Conservation (phyloP, 2,797 vertebrate species). For the Clarias pachynema region DNA sequence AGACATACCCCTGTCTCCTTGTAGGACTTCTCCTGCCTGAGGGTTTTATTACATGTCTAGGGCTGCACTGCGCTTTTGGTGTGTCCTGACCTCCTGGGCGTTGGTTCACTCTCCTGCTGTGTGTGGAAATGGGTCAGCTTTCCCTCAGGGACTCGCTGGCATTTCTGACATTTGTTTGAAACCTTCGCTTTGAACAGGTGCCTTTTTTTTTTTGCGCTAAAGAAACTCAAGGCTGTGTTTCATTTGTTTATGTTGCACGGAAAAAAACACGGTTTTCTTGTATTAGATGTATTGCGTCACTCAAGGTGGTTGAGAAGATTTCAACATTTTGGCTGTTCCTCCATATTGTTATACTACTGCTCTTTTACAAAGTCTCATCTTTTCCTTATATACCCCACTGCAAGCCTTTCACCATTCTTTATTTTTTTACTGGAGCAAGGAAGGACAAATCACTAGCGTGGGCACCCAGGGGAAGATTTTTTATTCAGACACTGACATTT, state of each 20-base stretch:
- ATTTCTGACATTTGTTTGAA: constrained; percentile 18
- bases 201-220: not conserved
- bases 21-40: not conserved
- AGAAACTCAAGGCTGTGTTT: not conserved
- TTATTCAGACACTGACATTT: not conserved
- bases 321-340: not conserved
- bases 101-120: not conserved
- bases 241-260: not conserved
- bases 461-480: not conserved
- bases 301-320: not conserved
- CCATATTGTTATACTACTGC: not conserved
- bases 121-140: constrained; percentile 18
- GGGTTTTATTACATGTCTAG: not conserved
- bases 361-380: too few relatives aligned
- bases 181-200: constrained; percentile 1
- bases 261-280: not conserved
- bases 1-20: not conserved
- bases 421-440: not conserved
- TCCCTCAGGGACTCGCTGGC: not conserved
- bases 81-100: not conserved
- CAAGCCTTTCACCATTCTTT: not conserved
- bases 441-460: not conserved
- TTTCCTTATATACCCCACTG: not conserved
- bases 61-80: not conserved
- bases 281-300: not conserved